Evolutionary conservation across 2,797 vertebrate genomes (phyloP), one percentile per base, ranked within the genome.

Genomic region (Buphagus erythrorhynchus): DNA sequence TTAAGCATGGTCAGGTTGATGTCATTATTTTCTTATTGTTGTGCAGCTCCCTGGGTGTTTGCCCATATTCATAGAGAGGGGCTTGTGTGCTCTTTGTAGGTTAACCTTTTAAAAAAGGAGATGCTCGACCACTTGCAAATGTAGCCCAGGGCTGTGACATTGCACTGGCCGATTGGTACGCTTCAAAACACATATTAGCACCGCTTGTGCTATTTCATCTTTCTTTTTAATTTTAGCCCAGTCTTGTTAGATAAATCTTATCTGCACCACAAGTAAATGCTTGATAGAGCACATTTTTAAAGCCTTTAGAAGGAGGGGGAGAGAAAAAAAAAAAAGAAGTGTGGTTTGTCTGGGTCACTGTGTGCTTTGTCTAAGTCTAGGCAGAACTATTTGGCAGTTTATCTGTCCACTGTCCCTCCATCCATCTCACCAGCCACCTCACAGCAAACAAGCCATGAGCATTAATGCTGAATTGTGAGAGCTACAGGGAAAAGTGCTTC

Each of bases 1-100:
- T 99, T 99, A 98, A 98, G 98, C 98, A 98, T 98, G 98, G 99
- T 98, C 98, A 99, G 98, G 98, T 98, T 98, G 98, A 98, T 99
- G 98, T 99, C 99, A 99, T 99, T 99, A 99, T 99, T 98, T 98
- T 98, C 98, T 98, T 98, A 98, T 99, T 98, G 98, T 98, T 98
- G 98, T 92, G 97, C 98, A 97, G 98, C 98, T 99, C 98, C 98
- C 97, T 98, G 98, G 98, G 98, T 98, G 98, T 98, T 98, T 98
- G 98, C 98, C 98, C 97, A 96, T 97, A 98, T 98, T 98, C 98
- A 99, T 97, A 92, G 97, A 95, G 91, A 97, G 97, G 97, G 97
- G 97, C 98, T 98, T 98, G 98, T 98, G 97, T 97, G 97, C 98
- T 98, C 98, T 98, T 98, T 98, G 98, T 98, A 98, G 98, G 98